Evolutionary conservation across 92 coral and sea anemone species (phyloP).

Genomic region (Porites cylindrica): DNA sequence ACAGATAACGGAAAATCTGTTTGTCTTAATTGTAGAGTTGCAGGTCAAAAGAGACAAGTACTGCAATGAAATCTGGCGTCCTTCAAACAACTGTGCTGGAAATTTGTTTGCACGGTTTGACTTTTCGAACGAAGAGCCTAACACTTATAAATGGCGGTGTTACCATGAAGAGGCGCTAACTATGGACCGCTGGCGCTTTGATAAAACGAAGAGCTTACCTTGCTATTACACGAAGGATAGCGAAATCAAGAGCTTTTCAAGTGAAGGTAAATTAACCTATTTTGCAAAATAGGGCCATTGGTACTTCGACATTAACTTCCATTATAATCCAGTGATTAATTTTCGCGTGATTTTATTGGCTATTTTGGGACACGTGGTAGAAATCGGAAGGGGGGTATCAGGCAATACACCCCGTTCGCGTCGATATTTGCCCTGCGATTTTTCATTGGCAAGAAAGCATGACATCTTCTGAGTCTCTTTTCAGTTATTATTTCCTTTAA

Average conservation of each 20-base stretch:
- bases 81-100: background rate
- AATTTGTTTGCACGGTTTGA: slow-evolving; percentile 40
- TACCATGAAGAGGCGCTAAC: slow-evolving; percentile 42
- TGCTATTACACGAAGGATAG: background rate
- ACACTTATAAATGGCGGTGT: slow-evolving; percentile 45
- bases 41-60: slow-evolving; percentile 44
- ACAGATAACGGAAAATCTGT: too few species aligned
- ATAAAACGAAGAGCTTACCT: slow-evolving; percentile 13
- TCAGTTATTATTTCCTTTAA: too few species aligned
- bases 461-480: too few species aligned
- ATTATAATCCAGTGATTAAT: too few species aligned
- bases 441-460: too few species aligned
- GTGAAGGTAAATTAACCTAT: slow-evolving; percentile 19
- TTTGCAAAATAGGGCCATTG: background rate
- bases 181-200: slow-evolving; percentile 37
- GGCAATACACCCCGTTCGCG: too few species aligned
- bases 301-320: too few species aligned
- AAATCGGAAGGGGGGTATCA: too few species aligned
- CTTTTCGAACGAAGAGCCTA: background rate
- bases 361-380: too few species aligned
- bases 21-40: slow-evolving; percentile 24
- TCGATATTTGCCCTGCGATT: too few species aligned
- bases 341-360: too few species aligned
- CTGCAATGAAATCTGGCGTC: slow-evolving; percentile 11
- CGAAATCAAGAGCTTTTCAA: background rate